These are phyloP conservation scores for Planiliza haematocheilus DNA, from an alignment of 2,113 vertebrate species.

Conservation along the genomic window DNA sequence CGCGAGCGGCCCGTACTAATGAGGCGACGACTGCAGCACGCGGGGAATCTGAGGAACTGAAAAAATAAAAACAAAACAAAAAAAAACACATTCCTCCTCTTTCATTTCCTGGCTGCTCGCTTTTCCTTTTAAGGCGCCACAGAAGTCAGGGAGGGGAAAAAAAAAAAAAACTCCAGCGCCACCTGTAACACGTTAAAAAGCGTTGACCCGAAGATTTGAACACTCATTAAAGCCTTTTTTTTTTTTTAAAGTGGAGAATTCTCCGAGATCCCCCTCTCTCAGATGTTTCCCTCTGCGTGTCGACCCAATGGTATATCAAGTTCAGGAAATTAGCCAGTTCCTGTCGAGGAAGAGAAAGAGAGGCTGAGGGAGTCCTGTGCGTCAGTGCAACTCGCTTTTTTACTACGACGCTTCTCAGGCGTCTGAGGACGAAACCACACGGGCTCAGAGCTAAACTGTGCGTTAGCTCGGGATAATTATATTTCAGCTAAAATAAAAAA, in stretches of 20 bases:
- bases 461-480: conserved; percentile 27
- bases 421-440: conserved; percentile 31
- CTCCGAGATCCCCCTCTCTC: conserved; percentile 64
- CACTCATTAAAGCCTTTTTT: conserved; percentile 66
- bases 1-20: conserved; percentile 39
- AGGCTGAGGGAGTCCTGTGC: conserved; percentile 49
- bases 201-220: conserved; percentile 67
- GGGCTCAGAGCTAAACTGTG: conserved; percentile 2
- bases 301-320: conserved; percentile 78
- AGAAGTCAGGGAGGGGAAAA: conserved; percentile 21
- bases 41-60: conserved; percentile 25
- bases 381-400: conserved; percentile 48
- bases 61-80: background rate
- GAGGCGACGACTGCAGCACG: conserved; percentile 32
- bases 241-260: conserved; percentile 62
- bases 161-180: conserved; percentile 41
- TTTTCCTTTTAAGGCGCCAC: conserved; percentile 60
- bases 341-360: conserved; percentile 77
- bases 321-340: conserved; percentile 85
- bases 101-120: conserved; percentile 65
- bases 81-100: conserved; percentile 23
- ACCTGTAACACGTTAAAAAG: conserved; percentile 79
- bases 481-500: background rate
- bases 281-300: conserved; percentile 71
- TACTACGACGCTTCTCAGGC: conserved; percentile 35